Evolutionary conservation across 1,140 invertebrate genomes (phyloP).

Genomic region (Muscidifurax raptorellus): DNA sequence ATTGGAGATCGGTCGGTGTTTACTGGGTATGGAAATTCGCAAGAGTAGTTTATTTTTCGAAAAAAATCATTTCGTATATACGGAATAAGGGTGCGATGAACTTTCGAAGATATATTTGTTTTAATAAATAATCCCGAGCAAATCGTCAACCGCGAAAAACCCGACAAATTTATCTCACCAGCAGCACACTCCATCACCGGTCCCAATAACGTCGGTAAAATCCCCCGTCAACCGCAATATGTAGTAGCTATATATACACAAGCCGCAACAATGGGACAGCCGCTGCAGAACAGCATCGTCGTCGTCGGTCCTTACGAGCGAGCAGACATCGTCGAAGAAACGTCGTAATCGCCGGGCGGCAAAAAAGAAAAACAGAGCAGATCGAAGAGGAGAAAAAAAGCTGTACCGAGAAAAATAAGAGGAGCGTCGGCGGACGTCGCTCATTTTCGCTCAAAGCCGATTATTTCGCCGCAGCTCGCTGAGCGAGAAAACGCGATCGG

Average conservation of each 20-base stretch:
- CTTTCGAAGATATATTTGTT: too few species aligned
- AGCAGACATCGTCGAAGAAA: conserved; percentile 3
- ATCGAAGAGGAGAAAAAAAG: neutral
- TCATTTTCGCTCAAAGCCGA: conserved; percentile 36
- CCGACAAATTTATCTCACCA: neutral
- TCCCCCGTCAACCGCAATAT: conserved; percentile 13
- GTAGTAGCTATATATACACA: neutral
- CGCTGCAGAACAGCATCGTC: neutral
- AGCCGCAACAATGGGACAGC: neutral
- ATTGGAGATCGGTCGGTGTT: neutral
- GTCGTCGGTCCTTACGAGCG: neutral
- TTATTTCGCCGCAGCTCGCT: neutral
- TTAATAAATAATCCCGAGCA: too few species aligned
- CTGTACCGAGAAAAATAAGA: neutral
- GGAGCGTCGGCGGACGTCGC: neutral
- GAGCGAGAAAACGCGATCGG: conserved; percentile 9
- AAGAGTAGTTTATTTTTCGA: neutral
- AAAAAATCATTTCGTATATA: too few species aligned
- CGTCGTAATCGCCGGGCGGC: neutral
- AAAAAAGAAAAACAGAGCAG: neutral
- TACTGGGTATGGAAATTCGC: neutral
- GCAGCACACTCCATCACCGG: neutral
- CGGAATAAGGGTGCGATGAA: too few species aligned
- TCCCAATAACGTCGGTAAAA: neutral
- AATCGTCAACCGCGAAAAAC: neutral